These are phyloP conservation scores for Agonopterix subpropinquella DNA, from an alignment of 2,888 invertebrate genomes.

Conservation along the genomic window DNA sequence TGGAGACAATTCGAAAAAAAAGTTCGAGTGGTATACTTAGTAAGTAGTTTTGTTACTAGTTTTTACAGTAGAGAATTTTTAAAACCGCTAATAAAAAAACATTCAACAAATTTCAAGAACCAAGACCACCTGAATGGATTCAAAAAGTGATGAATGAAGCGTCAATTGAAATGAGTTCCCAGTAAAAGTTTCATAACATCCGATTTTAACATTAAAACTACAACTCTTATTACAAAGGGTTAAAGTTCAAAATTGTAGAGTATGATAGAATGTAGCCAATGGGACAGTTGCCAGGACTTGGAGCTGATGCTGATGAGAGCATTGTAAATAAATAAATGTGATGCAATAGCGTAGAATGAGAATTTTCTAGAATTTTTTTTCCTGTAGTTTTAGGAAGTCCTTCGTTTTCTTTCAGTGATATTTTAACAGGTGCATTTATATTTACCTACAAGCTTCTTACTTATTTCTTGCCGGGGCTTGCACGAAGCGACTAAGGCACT, in stretches of 20 bases:
- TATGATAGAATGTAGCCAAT: conserved; percentile 2
- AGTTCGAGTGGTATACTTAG: too few relatives aligned
- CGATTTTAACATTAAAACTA: conserved; percentile 2
- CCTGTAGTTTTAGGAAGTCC: too few relatives aligned
- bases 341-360: conserved; percentile 30
- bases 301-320: conserved; percentile 13
- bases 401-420: too few relatives aligned
- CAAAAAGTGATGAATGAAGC: conserved; percentile 33
- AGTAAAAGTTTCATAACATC: conserved; percentile 28
- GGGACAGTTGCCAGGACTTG: conserved; percentile 21
- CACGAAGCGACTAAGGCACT: too few relatives aligned
- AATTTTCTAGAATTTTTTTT: conserved; percentile 28
- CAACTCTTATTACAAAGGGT: not conserved
- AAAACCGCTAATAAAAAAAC: too few relatives aligned
- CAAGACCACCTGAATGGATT: conserved; percentile 20
- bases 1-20: too few relatives aligned
- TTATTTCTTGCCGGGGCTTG: too few relatives aligned
- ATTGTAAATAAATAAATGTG: conserved; percentile 39
- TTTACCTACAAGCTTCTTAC: too few relatives aligned
- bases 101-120: not conserved
- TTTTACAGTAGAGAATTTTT: too few relatives aligned
- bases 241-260: conserved; percentile 1
- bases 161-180: conserved; percentile 5
- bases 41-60: too few relatives aligned
- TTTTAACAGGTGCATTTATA: too few relatives aligned